Evolutionary conservation across 64 coral and sea anemone species (phyloP), one percentile per base, ranked within the genome.

Genomic region (Exaiptasia diaphana): DNA sequence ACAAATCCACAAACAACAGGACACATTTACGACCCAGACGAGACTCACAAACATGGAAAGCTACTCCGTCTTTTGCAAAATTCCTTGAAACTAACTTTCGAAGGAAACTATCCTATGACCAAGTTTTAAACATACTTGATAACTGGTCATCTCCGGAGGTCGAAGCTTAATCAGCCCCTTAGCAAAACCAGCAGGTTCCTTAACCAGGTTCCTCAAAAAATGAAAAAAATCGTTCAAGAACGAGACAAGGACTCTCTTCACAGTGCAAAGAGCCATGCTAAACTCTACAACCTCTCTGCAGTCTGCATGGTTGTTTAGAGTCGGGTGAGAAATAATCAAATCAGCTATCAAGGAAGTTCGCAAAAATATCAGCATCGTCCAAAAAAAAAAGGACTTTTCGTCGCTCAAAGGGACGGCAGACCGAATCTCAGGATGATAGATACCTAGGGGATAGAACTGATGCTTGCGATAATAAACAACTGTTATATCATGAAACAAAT

Each of bases 31-130:
- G 53, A 79, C 30, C 75, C 32, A n/a, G 53, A 36, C 5, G 50
- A 18, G 12, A 37, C 12, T 49, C 53, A 13, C 56, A 30, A 10
- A n/a, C 56, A 6, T 81, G 77, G 77, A 38, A 32, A 3, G 24
- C 56, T 8, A 68, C 79, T 20, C 17, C 17, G 4, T 39, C 42
- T 42, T 82, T 82, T 20, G 32, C 38, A 2, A 68, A 38, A 26
- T 82, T 82, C 41, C 60, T 67, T 11, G 60, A 82, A 41, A 82
- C 59, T 31, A 62, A 82, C 32, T 82, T 82, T 50, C 61, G 61
- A 4, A 64, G 45, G 68, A 82, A 82, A 17, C 35, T 78, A 32
- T n/a, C 50, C 2, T 78, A 78, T 23, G 48, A 78, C 5, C 75
- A 78, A 18, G 31, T 35, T 18, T 55, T 48, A 12, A 53, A 34